Evolutionary conservation across 2,888 invertebrate species (phyloP).

Genomic region (Gasteruption jaculator): DNA sequence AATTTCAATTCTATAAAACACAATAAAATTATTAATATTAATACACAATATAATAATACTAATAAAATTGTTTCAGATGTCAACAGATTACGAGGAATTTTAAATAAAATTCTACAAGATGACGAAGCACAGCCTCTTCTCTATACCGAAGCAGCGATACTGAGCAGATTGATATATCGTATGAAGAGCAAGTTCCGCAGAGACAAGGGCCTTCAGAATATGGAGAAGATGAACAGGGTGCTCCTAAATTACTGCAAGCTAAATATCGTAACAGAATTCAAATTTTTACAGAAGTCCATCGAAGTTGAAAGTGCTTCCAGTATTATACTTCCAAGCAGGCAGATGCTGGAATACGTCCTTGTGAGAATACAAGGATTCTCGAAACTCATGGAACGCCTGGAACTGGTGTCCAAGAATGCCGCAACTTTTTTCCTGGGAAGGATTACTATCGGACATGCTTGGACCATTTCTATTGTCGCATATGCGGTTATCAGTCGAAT

Average conservation of each 20-base stretch:
- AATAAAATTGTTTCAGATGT: slow-evolving; percentile 33
- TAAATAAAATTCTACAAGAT: slow-evolving; percentile 30
- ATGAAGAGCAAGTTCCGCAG: slow-evolving; percentile 59
- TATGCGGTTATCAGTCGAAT: slow-evolving; percentile 57
- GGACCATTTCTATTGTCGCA: slow-evolving; percentile 57
- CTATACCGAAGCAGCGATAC: slow-evolving; percentile 56
- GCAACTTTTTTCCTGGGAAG: slow-evolving; percentile 55
- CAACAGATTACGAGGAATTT: slow-evolving; percentile 20
- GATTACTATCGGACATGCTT: slow-evolving; percentile 56
- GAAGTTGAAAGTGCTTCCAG: slow-evolving; percentile 34
- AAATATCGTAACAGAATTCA: slow-evolving; percentile 52
- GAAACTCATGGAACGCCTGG: slow-evolving; percentile 56
- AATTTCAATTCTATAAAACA: background rate
- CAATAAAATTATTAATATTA: too few species aligned
- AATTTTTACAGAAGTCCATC: slow-evolving; percentile 29
- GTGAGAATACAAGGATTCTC: slow-evolving; percentile 57
- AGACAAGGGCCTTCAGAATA: slow-evolving; percentile 57
- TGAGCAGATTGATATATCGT: slow-evolving; percentile 58
- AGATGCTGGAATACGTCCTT: slow-evolving; percentile 59
- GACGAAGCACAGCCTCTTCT: slow-evolving; percentile 51
- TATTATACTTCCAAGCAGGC: slow-evolving; percentile 56
- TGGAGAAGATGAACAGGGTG: slow-evolving; percentile 56
- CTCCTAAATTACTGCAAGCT: slow-evolving; percentile 55
- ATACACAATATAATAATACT: background rate
- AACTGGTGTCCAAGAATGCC: slow-evolving; percentile 53